Base-by-base conservation (phyloP, 2,888 invertebrate species). In the Furcula furcula region DNA sequence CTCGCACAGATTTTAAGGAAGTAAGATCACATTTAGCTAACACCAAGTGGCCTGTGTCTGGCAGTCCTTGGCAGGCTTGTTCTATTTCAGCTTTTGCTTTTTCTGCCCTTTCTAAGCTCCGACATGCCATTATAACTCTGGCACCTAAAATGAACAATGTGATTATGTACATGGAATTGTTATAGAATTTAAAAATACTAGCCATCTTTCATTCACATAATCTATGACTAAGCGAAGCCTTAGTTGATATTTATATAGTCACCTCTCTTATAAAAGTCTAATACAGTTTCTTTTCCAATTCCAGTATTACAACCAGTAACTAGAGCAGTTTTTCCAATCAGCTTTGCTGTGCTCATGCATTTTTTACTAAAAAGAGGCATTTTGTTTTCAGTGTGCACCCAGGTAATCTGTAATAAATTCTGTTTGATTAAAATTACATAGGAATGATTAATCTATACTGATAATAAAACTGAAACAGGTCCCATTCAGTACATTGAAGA, bases 1-100 rank as follows among this genome's bases (percentile, higher is more conserved):
- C 84, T 21, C 91, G 64, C 0, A 94, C 90, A n/a, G 92, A 92
- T 9, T 79, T 79, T 19, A 93, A 63, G 4, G 91, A 92, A 7
- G 83, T 74, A 2, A 94, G 81, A 63, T 94, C 92, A 72, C 91
- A 83, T 65, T 90, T 77, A 6, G 86, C 80, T 1, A 91, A 54
- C 1, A 89, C 63, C 12, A 92, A 53, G 31, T 84, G 71, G 0
- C 92, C 91, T 28, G 76, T 75, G 0, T 76, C 91, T 61, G 64
- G 58, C 27, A 68, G 29, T 26, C 70, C 67, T 44, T 74, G 72
- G 36, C 90, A 89, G 21, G 60, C 55, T 21, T 75, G 60, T 52
- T 90, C 86, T 18, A 92, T 92, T 19, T 90, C 89, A 3, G 68
- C 68, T 36, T 90, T 90, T 0, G 94, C 93, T 46, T 80, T 73